These are phyloP conservation scores for Anser brachyrhynchus DNA, from an alignment of 2,113 vertebrate genomes.

Conservation along the genomic window DNA sequence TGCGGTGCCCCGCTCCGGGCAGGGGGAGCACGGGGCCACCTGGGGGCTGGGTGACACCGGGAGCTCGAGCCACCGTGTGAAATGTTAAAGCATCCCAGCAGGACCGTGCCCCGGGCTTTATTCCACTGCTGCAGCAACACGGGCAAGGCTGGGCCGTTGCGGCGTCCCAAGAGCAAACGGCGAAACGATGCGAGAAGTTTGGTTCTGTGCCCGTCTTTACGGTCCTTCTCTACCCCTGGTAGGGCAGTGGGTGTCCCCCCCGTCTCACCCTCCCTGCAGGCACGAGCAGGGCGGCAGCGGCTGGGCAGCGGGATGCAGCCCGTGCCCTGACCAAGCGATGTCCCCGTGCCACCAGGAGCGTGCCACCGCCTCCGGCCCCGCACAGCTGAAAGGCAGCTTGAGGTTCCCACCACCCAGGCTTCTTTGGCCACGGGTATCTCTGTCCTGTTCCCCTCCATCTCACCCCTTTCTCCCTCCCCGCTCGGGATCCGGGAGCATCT, in stretches of 20 bases:
- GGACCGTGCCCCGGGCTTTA: neutral
- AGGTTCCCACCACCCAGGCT: accelerated
- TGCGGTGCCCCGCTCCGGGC: accelerated
- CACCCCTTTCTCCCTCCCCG: accelerated
- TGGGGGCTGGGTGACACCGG: accelerated
- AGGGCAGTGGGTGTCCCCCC: neutral
- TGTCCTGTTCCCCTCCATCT: neutral
- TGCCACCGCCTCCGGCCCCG: neutral
- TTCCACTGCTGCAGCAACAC: accelerated
- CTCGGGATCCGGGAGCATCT: neutral
- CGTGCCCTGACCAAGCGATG: neutral
- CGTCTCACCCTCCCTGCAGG: neutral
- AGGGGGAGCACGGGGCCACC: accelerated
- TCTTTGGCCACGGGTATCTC: neutral
- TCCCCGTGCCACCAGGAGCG: accelerated
- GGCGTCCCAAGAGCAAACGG: accelerated
- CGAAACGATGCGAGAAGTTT: accelerated
- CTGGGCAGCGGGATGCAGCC: neutral
- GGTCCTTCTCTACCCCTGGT: neutral
- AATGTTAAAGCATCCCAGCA: neutral
- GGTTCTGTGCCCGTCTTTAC: neutral
- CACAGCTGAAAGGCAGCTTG: neutral
- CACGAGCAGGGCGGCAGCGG: neutral
- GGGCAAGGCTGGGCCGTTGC: accelerated
- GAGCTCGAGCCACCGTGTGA: accelerated